Conservation (phyloP, 2,113 vertebrate genomes). For the Lepus americanus region DNA sequence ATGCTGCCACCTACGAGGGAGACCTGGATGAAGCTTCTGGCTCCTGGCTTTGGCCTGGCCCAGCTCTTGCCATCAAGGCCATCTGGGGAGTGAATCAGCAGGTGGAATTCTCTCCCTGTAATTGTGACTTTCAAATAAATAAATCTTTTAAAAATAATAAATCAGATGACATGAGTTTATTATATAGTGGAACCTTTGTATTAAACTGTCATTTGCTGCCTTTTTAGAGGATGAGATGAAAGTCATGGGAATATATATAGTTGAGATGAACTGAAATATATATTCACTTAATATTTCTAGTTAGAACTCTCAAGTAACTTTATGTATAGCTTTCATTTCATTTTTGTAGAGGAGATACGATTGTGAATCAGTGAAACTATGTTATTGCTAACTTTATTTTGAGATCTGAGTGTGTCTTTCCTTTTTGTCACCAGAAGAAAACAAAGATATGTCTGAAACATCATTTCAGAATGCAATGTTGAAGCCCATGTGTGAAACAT, state of each 20-base stretch:
- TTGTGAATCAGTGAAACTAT: background rate
- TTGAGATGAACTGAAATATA: background rate
- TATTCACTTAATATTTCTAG: slow-evolving; percentile 1
- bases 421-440: slow-evolving; percentile 84
- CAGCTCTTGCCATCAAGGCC: no score
- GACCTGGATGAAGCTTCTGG: no score
- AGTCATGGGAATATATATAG: background rate
- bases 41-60: background rate
- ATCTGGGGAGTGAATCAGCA: no score
- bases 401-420: slow-evolving; percentile 34
- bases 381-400: slow-evolving; percentile 11
- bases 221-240: background rate
- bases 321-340: slow-evolving; percentile 52
- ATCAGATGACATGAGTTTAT: background rate
- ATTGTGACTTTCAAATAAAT: no score
- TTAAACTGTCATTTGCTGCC: background rate
- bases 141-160: background rate
- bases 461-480: slow-evolving; percentile 89
- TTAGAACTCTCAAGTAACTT: background rate
- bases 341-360: slow-evolving; percentile 18
- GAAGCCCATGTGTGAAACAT: slow-evolving; percentile 92
- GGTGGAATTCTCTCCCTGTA: no score
- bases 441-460: slow-evolving; percentile 84
- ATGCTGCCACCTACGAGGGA: no score
- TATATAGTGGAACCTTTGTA: background rate